Percentiles rank a stretch among this genome's conserved stretches.
These are phyloP conservation scores for Muricea muricata DNA, from an alignment of 92 coral and sea anemone genomes.

Conservation along the genomic window DNA sequence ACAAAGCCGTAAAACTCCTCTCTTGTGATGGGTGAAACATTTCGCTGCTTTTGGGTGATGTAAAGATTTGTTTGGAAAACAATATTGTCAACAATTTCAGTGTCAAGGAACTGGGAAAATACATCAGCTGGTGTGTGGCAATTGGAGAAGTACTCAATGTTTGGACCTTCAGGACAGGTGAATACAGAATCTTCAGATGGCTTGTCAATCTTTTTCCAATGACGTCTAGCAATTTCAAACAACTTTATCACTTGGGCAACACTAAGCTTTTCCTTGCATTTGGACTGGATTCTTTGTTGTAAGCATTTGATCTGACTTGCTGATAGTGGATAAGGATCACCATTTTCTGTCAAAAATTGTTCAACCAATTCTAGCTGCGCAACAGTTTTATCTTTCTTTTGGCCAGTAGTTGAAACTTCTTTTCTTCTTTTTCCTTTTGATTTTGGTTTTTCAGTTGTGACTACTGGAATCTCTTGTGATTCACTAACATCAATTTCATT, in stretches of 20 bases:
- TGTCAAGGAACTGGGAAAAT: neutral
- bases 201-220: constrained; percentile 31
- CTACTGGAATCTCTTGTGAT: too few relatives aligned
- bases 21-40: neutral
- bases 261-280: constrained; percentile 46
- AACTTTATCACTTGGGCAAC: constrained; percentile 23
- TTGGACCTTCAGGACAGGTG: constrained; percentile 30
- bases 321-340: neutral
- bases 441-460: neutral
- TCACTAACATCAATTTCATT: too few relatives aligned
- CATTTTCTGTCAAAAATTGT: neutral
- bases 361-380: too few relatives aligned
- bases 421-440: neutral
- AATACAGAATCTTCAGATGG: constrained; percentile 16
- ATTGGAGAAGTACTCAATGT: neutral
- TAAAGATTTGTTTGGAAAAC: neutral
- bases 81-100: neutral
- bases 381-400: too few relatives aligned
- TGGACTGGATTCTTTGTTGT: neutral
- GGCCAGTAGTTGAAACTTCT: neutral
- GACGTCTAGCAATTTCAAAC: constrained; percentile 48
- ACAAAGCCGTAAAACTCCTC: constrained; percentile 12
- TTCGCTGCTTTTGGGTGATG: neutral
- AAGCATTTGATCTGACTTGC: neutral
- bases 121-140: neutral